A percentile compares a stretch with the other conserved stretches of the same genome.
These are phyloP conservation scores for Meles meles DNA, from an alignment of 2,113 vertebrate species.

Conservation along the genomic window DNA sequence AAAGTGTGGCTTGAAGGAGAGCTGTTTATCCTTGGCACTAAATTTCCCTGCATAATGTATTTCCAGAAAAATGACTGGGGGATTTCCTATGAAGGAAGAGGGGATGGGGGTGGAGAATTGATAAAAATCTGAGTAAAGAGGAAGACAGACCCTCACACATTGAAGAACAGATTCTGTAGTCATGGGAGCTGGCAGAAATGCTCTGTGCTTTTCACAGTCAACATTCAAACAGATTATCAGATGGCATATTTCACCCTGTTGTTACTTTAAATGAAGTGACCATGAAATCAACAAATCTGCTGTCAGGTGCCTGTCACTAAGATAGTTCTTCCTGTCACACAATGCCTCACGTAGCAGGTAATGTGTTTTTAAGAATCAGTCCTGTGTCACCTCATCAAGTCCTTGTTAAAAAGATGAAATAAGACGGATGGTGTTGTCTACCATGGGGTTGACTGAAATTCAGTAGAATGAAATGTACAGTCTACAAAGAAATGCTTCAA, in stretches of 20 bases:
- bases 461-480: slow-evolving; percentile 72
- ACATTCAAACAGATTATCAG: slow-evolving; percentile 90
- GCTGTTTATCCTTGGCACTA: neutral
- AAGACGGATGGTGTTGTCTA: slow-evolving; percentile 85
- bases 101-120: slow-evolving; percentile 47
- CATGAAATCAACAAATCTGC: slow-evolving; percentile 91
- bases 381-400: slow-evolving; percentile 88
- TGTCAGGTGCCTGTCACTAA: slow-evolving; percentile 88
- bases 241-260: slow-evolving; percentile 90
- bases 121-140: slow-evolving; percentile 76
- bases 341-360: slow-evolving; percentile 88
- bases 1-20: neutral
- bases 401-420: slow-evolving; percentile 88
- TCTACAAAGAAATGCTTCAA: slow-evolving; percentile 45
- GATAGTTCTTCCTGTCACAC: slow-evolving; percentile 88
- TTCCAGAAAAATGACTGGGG: slow-evolving; percentile 36
- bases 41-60: slow-evolving; percentile 29
- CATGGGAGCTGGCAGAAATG: slow-evolving; percentile 86
- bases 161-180: slow-evolving; percentile 88
- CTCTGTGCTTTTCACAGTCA: slow-evolving; percentile 89
- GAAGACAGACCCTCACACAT: slow-evolving; percentile 84
- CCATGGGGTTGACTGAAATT: slow-evolving; percentile 79
- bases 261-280: slow-evolving; percentile 91
- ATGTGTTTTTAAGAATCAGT: slow-evolving; percentile 90
- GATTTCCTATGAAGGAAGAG: slow-evolving; percentile 48